Evolutionary conservation across 1,140 invertebrate species (phyloP), one percentile per base, ranked within the genome.

Genomic region (Drosophila pruinosa): DNA sequence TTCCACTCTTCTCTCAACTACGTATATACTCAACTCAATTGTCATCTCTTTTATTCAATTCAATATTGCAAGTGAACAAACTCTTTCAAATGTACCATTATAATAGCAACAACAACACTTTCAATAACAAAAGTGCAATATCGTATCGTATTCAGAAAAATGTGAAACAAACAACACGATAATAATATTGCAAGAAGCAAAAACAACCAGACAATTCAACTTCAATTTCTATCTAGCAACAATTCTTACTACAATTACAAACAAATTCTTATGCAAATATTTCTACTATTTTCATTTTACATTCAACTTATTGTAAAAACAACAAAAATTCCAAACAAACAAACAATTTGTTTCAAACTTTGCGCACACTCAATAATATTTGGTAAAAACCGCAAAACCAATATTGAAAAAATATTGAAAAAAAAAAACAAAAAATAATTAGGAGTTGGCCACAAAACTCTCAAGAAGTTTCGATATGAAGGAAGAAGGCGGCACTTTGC

Each of bases 381-480:
- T 50, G 52, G 47, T 38, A 38, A 59, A 39, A 65, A 28, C 59
- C 53, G 52, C 38, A 54, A 52, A 58, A 47, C 8, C 4, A 36
- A 61, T 52, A 50, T n/a, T n/a, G n/a, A 59, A 59, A 17, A 64
- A 64, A 76, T 26, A 69, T 52, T 26, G 38, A 45, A 53, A 63
- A 65, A 63, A 19, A 52, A 19, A 58, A 64, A 36, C 58, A 31
- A 48, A 50, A 59, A 76, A 43, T 63, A 45, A 78, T 68, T 93
- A 96, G 95, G 95, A 96, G 93, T 92, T 96, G 92, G 95, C 95
- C 72, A 95, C 96, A 92, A 96, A 96, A 92, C 92, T 96, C 69
- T 96, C 95, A 72, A 92, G 95, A 80, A 96, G 95, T 92, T 96
- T 96, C 92, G 95, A 96, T 92, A 96, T 96, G 95, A 96, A 96